phyloP scores from a whole-genome alignment of 2,797 vertebrate genomes.

The Spea hammondii region DNA sequence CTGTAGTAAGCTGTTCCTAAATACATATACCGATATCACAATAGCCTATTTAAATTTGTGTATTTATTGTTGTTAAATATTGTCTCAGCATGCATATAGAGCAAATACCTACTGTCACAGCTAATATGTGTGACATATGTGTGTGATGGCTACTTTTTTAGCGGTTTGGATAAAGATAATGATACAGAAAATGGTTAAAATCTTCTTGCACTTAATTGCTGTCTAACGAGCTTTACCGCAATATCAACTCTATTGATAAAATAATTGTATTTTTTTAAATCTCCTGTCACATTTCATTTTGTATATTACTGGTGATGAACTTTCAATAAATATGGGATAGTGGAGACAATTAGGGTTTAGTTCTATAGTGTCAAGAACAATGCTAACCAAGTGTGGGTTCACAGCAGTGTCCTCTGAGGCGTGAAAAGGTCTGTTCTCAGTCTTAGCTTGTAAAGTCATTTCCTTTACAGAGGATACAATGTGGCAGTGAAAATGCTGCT shows the following conservation, averaged over 20 bases:
- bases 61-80: too few species aligned
- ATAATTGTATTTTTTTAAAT: conserved; percentile 61
- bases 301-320: conserved; percentile 87
- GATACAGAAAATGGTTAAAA: conserved; percentile 44
- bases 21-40: too few species aligned
- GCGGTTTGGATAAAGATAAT: too few species aligned
- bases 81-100: too few species aligned
- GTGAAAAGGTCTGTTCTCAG: conserved; percentile 66
- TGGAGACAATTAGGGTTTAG: conserved; percentile 82
- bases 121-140: too few species aligned
- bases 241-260: conserved; percentile 52
- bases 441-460: conserved; percentile 59
- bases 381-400: conserved; percentile 69
- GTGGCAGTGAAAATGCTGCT: conserved; percentile 65
- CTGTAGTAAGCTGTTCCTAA: too few species aligned
- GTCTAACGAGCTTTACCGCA: conserved; percentile 59
- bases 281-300: conserved; percentile 76
- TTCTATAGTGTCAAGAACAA: conserved; percentile 65
- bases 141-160: too few species aligned
- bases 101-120: too few species aligned
- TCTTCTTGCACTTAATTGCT: conserved; percentile 55
- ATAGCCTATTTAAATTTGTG: too few species aligned
- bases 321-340: conserved; percentile 86
- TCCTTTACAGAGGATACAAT: conserved; percentile 62
- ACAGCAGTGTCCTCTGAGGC: conserved; percentile 74